phyloP scores from a whole-genome alignment of 2,797 vertebrate genomes.

The Clamator glandarius region DNA sequence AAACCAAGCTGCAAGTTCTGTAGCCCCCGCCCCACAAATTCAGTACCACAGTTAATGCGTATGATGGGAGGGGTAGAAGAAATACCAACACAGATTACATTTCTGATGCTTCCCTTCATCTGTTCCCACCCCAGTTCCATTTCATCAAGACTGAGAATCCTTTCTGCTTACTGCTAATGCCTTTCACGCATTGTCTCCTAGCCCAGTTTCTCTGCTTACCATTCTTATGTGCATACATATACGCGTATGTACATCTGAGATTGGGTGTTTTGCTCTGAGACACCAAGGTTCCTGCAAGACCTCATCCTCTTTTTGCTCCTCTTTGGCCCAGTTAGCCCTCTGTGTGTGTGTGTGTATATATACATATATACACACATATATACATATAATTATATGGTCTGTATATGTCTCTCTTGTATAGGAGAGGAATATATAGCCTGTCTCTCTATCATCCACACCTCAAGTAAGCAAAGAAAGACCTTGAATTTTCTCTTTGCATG shows the following conservation, averaged over 20 bases:
- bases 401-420: not conserved
- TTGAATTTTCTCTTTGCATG: not conserved
- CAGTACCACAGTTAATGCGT: not conserved
- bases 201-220: not conserved
- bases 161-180: not conserved
- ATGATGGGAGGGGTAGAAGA: not conserved
- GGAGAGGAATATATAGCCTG: not conserved
- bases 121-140: not conserved
- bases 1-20: not conserved
- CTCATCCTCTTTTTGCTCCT: not conserved
- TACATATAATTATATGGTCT: not conserved
- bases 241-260: not conserved
- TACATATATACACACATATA: too few species aligned
- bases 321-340: not conserved
- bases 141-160: not conserved
- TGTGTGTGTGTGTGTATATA: too few species aligned
- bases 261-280: not conserved
- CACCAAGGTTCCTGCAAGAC: not conserved
- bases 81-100: not conserved
- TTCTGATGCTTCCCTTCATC: not conserved
- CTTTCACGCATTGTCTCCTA: not conserved
- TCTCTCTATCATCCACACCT: not conserved
- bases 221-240: not conserved
- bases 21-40: not conserved
- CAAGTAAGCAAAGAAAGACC: not conserved